Percentiles rank a stretch among this genome's conserved stretches.
Conservation (phyloP, 2,888 invertebrate species). For the Morpho deidamia region DNA sequence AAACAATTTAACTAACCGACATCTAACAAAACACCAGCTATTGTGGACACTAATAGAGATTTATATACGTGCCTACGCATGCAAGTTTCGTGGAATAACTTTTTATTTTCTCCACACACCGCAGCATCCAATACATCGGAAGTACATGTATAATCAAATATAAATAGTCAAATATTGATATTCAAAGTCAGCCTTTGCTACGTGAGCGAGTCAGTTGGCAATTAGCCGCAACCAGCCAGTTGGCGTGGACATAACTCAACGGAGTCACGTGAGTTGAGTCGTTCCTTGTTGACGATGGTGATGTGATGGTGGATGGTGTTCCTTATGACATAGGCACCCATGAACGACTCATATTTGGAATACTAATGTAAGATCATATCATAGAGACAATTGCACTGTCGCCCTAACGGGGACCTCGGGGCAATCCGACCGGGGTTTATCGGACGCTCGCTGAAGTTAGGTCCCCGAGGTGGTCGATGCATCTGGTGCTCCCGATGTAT, state of each 20-base stretch:
- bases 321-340: neutral
- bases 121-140: neutral
- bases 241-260: slow-evolving; percentile 1
- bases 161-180: slow-evolving; percentile 13
- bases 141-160: neutral
- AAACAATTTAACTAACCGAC: no score
- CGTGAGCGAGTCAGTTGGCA: slow-evolving; percentile 40
- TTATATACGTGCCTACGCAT: neutral
- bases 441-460: no score
- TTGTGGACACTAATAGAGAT: no score
- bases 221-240: slow-evolving; percentile 34
- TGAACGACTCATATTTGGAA: neutral
- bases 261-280: neutral
- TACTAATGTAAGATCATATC: no score
- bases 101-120: neutral
- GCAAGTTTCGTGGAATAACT: neutral
- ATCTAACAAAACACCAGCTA: no score
- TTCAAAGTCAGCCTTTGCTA: slow-evolving; percentile 3
- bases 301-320: no score
- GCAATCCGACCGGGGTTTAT: no score
- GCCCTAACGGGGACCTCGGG: no score
- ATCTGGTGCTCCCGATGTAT: no score
- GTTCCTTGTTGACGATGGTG: neutral
- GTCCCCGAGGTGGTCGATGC: no score
- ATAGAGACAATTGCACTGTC: no score